A percentile compares a stretch with the other conserved stretches of the same genome.
phyloP scores from a whole-genome alignment of 1,140 invertebrate species.

The Dreissena rostriformis region DNA sequence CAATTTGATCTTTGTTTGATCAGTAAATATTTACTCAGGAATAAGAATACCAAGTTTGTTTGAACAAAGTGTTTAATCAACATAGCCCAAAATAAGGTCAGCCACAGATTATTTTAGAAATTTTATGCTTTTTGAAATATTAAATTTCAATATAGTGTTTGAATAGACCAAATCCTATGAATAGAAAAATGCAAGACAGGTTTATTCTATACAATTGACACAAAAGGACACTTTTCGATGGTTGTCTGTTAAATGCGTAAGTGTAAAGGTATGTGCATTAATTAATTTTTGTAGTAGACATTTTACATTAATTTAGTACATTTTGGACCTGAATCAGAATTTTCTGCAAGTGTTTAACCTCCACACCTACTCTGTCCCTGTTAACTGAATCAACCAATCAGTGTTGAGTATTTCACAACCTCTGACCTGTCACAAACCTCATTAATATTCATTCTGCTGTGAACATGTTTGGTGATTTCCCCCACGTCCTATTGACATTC shows the following conservation, averaged over 20 bases:
- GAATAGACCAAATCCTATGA: constrained; percentile 42
- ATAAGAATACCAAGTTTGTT: constrained; percentile 57
- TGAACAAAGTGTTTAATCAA: constrained; percentile 54
- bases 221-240: not conserved
- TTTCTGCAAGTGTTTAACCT: too few species aligned
- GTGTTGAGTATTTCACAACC: constrained; percentile 1
- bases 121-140: constrained; percentile 58
- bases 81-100: constrained; percentile 49
- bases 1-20: constrained; percentile 58
- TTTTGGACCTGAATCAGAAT: too few species aligned
- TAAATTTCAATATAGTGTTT: constrained; percentile 49
- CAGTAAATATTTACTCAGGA: constrained; percentile 53
- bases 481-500: constrained; percentile 39
- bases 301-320: too few species aligned
- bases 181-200: constrained; percentile 26
- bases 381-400: constrained; percentile 13
- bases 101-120: constrained; percentile 54
- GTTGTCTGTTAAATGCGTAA: too few species aligned
- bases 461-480: constrained; percentile 54
- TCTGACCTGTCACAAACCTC: constrained; percentile 40
- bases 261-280: too few species aligned
- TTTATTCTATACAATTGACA: not conserved
- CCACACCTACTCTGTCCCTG: not conserved
- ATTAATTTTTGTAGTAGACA: too few species aligned
- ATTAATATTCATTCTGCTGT: constrained; percentile 49